These are phyloP conservation scores for Zeugodacus cucurbitae DNA, from an alignment of 1,140 invertebrate genomes.

Conservation along the genomic window DNA sequence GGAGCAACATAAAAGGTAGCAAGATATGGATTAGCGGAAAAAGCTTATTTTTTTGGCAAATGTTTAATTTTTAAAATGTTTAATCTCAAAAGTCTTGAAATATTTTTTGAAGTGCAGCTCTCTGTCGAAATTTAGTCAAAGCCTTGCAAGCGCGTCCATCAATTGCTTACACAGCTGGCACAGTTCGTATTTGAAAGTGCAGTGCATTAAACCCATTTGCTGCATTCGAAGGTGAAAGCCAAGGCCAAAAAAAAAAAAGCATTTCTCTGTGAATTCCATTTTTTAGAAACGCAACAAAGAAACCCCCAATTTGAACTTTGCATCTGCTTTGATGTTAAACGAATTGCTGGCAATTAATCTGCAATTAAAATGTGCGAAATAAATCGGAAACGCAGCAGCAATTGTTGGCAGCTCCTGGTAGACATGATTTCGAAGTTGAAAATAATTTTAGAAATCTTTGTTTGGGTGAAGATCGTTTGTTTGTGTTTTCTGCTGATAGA, in stretches of 20 bases:
- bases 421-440: not conserved
- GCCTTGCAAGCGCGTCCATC: not conserved
- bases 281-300: not conserved
- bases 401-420: not conserved
- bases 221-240: not conserved
- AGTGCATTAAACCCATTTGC: not conserved
- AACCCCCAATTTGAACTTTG: not conserved
- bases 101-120: not conserved
- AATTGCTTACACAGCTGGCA: not conserved
- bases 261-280: not conserved
- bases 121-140: not conserved
- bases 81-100: not conserved
- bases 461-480: not conserved
- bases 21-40: not conserved
- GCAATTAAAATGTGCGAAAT: not conserved
- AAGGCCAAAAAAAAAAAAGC: not conserved
- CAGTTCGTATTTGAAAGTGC: not conserved
- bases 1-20: not conserved
- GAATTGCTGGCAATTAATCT: not conserved
- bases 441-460: not conserved
- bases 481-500: not conserved
- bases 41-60: no score
- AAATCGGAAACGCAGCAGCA: not conserved
- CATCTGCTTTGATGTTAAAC: no score
- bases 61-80: not conserved